Conservation (phyloP, 2,888 invertebrate genomes). For the Acrocyrtus sp. region DNA sequence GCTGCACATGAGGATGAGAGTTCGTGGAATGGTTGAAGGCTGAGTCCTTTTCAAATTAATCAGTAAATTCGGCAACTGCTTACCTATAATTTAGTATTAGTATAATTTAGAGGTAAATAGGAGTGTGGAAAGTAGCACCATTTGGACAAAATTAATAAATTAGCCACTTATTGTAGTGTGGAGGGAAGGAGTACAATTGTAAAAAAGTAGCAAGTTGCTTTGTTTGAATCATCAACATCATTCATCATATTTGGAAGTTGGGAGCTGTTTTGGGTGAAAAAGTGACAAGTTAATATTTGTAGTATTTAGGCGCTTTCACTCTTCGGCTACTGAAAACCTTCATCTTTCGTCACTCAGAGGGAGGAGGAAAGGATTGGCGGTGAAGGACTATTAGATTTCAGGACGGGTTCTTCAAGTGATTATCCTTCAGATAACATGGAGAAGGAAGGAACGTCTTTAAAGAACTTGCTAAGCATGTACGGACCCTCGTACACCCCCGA, state of each 20-base stretch:
- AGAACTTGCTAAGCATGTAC: conserved; percentile 59
- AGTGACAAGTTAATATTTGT: neutral
- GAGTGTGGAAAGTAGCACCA: neutral
- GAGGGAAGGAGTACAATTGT: no score
- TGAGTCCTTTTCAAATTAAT: neutral
- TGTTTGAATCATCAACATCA: neutral
- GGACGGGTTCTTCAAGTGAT: conserved; percentile 35
- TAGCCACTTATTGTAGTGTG: neutral
- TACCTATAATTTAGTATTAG: neutral
- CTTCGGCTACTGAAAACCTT: neutral
- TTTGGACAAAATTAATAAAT: neutral
- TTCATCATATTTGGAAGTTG: neutral
- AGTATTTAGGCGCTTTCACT: neutral
- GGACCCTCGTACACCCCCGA: conserved; percentile 62
- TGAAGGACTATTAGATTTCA: no score
- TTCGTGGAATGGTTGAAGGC: neutral
- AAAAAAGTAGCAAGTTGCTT: neutral
- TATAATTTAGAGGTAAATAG: neutral
- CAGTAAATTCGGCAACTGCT: neutral
- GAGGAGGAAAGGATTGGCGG: neutral
- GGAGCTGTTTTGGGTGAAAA: neutral
- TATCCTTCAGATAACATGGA: conserved; percentile 51
- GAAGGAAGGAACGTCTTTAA: conserved; percentile 59
- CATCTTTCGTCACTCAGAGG: neutral
- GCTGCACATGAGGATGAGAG: neutral